Percentiles rank a stretch among this genome's conserved stretches.
Conservation (phyloP, 2,888 invertebrate genomes). For the Abrostola triplasia region DNA sequence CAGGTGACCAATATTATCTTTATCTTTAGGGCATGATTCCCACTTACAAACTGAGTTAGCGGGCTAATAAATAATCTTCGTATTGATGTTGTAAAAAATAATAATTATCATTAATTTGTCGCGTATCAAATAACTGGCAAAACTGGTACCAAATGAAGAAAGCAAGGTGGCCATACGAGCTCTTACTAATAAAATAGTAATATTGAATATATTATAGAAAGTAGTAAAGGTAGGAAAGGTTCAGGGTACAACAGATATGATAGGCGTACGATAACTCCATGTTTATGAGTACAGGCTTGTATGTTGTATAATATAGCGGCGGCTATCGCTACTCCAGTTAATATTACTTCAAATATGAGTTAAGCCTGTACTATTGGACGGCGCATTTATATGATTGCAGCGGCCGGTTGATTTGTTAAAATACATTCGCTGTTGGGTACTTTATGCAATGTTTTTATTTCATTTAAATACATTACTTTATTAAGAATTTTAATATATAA, state of each 20-base stretch:
- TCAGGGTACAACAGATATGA: conserved; percentile 33
- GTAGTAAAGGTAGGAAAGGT: conserved; percentile 37
- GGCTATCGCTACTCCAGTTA: conserved; percentile 26
- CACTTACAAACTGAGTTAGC: too few species aligned
- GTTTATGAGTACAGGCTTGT: conserved; percentile 40
- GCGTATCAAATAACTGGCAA: background rate
- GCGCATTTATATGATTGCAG: conserved; percentile 27
- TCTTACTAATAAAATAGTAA: conserved; percentile 26
- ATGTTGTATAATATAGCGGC: conserved; percentile 25
- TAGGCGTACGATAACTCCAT: conserved; percentile 23
- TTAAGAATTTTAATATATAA: too few species aligned
- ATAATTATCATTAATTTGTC: background rate
- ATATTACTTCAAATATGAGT: conserved; percentile 20
- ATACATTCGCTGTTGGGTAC: background rate
- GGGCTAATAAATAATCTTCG: too few species aligned
- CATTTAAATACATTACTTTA: background rate
- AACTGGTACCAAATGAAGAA: conserved; percentile 18
- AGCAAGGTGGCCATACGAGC: background rate
- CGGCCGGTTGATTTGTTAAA: conserved; percentile 4
- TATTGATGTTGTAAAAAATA: too few species aligned
- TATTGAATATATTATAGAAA: conserved; percentile 32
- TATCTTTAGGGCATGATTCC: too few species aligned
- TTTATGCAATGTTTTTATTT: conserved; percentile 1
- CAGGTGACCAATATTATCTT: too few species aligned
- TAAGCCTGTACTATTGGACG: conserved; percentile 24